Percentiles rank a stretch among this genome's conserved stretches.
Evolutionary conservation across 2,888 invertebrate genomes (phyloP).

Genomic region (Apodemia mormo): DNA sequence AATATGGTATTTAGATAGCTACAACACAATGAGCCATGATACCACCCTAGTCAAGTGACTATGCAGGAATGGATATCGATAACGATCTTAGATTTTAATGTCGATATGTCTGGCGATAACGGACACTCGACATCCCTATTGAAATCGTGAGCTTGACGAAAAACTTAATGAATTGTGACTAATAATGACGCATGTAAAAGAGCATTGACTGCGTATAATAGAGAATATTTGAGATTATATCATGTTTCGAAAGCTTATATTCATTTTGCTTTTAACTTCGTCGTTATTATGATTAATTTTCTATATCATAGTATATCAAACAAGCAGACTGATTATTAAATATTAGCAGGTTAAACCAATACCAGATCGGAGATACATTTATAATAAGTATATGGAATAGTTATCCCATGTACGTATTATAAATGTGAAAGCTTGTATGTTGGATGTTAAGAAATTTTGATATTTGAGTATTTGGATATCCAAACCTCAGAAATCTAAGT

Average conservation of each 20-base stretch:
- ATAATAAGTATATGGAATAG: too few species aligned
- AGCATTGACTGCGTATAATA: conserved; percentile 52
- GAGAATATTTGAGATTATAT: conserved; percentile 28
- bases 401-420: too few species aligned
- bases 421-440: too few species aligned
- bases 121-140: conserved; percentile 77
- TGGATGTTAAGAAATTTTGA: too few species aligned
- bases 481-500: too few species aligned
- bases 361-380: too few species aligned
- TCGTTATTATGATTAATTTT: background rate
- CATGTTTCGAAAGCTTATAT: conserved; percentile 25
- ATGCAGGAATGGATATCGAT: conserved; percentile 72
- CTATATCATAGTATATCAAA: too few species aligned
- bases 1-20: conserved; percentile 71
- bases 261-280: conserved; percentile 26
- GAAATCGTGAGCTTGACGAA: conserved; percentile 74
- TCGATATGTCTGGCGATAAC: conserved; percentile 74
- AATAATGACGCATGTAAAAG: conserved; percentile 72
- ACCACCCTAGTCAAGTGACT: conserved; percentile 80
- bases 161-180: conserved; percentile 80
- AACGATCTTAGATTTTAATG: conserved; percentile 71
- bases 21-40: conserved; percentile 76
- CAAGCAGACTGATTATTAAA: too few species aligned
- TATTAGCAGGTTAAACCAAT: too few species aligned
- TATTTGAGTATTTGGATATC: too few species aligned